phyloP scores from a whole-genome alignment of 2,888 invertebrate species.

The Eretmocerus hayati region DNA sequence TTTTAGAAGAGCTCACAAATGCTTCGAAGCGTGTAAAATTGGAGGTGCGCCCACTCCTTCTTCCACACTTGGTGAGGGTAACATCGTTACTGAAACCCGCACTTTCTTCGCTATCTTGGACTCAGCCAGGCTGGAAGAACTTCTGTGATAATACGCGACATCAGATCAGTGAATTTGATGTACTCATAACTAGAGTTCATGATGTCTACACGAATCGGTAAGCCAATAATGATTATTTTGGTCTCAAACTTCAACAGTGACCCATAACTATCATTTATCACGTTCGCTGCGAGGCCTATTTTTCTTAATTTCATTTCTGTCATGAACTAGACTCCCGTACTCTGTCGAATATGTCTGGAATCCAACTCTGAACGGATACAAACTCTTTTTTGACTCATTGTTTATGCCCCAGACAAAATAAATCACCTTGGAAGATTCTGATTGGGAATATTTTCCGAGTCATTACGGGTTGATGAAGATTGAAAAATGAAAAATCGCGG shows the following conservation, averaged over 20 bases:
- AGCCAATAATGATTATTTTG: not conserved
- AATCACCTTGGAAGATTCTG: no score
- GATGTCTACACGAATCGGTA: constrained; percentile 76
- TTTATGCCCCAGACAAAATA: no score
- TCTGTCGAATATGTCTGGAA: no score
- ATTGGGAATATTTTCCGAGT: no score
- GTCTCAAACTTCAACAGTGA: not conserved
- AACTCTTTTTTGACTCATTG: no score
- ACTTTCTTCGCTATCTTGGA: constrained; percentile 76
- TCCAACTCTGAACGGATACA: no score
- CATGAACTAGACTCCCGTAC: no score
- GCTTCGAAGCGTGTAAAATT: constrained; percentile 71
- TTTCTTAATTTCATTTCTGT: no score
- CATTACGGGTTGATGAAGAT: no score
- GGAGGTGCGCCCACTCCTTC: constrained; percentile 83
- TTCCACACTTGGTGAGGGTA: constrained; percentile 79
- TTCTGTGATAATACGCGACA: constrained; percentile 70
- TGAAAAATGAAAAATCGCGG: no score
- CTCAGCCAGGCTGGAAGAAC: constrained; percentile 71
- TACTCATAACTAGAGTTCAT: constrained; percentile 69
- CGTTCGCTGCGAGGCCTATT: no score
- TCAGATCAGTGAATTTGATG: constrained; percentile 74
- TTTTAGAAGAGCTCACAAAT: constrained; percentile 68
- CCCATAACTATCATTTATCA: no score
- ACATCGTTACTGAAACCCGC: constrained; percentile 79